Percentiles rank a stretch among this genome's conserved stretches.
Evolutionary conservation across 2,888 invertebrate species (phyloP).

Genomic region (Eupsilia transversa): DNA sequence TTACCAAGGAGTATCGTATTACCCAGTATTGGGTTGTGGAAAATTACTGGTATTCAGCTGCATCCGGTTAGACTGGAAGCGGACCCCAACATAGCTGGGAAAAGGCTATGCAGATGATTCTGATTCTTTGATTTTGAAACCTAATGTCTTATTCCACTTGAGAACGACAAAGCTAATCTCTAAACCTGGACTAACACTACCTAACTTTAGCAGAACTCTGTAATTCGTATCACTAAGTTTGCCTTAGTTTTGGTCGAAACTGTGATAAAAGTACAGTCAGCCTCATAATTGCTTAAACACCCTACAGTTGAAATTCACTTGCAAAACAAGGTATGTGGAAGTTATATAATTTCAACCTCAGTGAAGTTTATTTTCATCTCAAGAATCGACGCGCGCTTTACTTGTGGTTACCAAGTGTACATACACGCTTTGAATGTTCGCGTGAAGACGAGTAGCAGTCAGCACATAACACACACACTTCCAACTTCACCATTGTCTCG

Average conservation of each 20-base stretch:
- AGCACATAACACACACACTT: no score
- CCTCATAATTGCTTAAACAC: neutral
- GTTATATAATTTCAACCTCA: neutral
- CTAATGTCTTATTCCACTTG: constrained; percentile 8
- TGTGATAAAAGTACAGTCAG: neutral
- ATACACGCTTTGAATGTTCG: no score
- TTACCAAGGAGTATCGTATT: no score
- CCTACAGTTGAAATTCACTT: neutral
- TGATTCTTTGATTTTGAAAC: no score
- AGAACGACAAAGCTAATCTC: constrained; percentile 10
- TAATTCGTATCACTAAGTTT: constrained; percentile 17
- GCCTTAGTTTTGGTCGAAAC: constrained; percentile 24
- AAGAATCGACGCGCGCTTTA: neutral
- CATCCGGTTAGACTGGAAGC: no score
- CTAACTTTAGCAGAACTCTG: constrained; percentile 5
- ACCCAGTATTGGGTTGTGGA: no score
- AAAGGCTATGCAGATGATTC: no score
- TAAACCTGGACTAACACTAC: neutral
- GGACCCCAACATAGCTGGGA: no score
- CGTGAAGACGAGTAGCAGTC: no score
- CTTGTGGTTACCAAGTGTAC: neutral
- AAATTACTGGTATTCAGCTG: no score
- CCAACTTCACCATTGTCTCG: no score
- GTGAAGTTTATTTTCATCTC: neutral
- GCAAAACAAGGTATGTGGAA: neutral